Evolutionary conservation across 2,113 vertebrate species (phyloP).

Genomic region (Clarias batrachus): DNA sequence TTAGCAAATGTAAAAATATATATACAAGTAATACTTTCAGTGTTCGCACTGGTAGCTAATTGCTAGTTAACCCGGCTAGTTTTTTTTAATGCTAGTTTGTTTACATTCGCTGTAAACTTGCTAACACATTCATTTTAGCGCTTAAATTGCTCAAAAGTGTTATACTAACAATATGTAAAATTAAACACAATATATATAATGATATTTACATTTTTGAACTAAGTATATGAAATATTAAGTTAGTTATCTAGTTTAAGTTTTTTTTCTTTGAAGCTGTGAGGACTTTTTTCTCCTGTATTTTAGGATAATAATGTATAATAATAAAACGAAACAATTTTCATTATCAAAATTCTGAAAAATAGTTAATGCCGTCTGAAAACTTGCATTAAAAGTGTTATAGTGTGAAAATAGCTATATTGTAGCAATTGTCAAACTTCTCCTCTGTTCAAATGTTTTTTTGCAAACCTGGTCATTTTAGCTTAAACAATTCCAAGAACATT

Average conservation of each 20-base stretch:
- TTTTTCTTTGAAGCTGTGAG: not conserved
- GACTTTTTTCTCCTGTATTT: not conserved
- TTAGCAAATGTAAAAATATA: too few species aligned
- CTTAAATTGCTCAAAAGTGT: not conserved
- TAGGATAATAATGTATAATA: not conserved
- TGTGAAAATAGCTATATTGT: not conserved
- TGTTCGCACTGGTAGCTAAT: not conserved
- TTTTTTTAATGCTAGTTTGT: not conserved
- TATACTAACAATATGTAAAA: not conserved
- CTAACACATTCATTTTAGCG: not conserved
- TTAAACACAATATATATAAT: not conserved
- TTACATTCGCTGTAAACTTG: not conserved
- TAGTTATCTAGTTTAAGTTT: not conserved
- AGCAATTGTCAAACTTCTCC: not conserved
- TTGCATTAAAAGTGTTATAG: not conserved
- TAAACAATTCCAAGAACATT: not conserved
- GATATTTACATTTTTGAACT: not conserved
- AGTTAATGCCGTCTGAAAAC: not conserved
- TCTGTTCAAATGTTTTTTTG: too few species aligned
- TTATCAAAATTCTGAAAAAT: not conserved
- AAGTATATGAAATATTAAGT: not conserved
- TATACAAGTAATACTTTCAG: too few species aligned
- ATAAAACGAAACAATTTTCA: not conserved
- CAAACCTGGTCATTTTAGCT: not conserved
- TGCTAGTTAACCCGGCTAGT: not conserved